A percentile compares a stretch with the other conserved stretches of the same genome.
Evolutionary conservation across 2,797 vertebrate species (phyloP).

Genomic region (Sebastes flavidus): DNA sequence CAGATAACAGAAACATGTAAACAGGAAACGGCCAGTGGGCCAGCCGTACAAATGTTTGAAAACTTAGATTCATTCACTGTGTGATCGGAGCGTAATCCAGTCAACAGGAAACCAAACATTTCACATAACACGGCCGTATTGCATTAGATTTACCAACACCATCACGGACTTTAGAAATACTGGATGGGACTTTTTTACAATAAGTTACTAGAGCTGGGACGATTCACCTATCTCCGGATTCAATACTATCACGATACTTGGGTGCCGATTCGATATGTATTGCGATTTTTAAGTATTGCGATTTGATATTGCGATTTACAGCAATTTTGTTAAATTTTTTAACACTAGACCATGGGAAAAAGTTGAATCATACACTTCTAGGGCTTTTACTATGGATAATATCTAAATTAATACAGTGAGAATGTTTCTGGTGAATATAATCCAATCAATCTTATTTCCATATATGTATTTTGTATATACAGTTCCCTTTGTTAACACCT

Average conservation of each 20-base stretch:
- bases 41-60: conserved; percentile 17
- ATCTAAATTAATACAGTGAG: no score
- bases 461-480: no score
- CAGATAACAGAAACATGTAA: conserved; percentile 69
- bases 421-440: no score
- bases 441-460: no score
- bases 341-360: fast-evolving
- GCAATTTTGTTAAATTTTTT: no score
- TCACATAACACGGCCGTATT: not conserved
- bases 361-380: no score
- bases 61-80: conserved; percentile 16
- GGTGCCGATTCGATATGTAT: no score
- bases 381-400: no score
- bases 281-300: no score
- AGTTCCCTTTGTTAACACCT: no score
- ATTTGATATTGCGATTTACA: fast-evolving
- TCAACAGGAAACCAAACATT: not conserved
- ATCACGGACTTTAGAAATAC: not conserved
- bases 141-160: not conserved
- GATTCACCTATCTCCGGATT: no score
- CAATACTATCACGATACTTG: no score
- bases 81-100: not conserved
- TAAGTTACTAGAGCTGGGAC: not conserved
- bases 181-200: not conserved
- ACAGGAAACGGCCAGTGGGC: conserved; percentile 56